phyloP scores from a whole-genome alignment of 2,797 vertebrate genomes.

The Sus cebifrons region DNA sequence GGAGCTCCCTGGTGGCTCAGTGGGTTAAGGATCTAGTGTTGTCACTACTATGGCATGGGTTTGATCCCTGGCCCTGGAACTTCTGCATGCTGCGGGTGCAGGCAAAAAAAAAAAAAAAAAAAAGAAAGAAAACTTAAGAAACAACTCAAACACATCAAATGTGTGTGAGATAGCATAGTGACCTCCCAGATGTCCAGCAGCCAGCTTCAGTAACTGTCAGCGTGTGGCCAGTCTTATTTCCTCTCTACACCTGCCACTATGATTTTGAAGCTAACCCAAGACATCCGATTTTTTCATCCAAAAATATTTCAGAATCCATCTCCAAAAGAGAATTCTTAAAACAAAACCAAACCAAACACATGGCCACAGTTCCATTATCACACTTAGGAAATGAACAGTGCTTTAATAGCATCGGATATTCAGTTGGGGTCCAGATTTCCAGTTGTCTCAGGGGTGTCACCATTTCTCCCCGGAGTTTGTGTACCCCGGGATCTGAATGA shows the following conservation, averaged over 20 bases:
- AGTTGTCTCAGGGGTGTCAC: accelerated
- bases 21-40: too few relatives aligned
- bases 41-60: too few relatives aligned
- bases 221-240: accelerated
- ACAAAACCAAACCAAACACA: too few relatives aligned
- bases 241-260: accelerated
- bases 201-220: accelerated
- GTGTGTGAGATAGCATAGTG: accelerated
- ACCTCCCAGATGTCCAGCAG: accelerated
- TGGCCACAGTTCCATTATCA: not conserved
- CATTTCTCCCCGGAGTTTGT: accelerated
- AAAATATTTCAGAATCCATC: not conserved
- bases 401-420: not conserved
- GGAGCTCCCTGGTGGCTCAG: too few relatives aligned
- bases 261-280: not conserved
- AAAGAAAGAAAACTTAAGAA: too few relatives aligned
- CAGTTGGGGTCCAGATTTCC: not conserved
- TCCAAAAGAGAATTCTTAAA: not conserved
- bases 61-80: too few relatives aligned
- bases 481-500: not conserved
- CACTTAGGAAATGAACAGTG: not conserved
- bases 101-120: too few relatives aligned
- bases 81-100: too few relatives aligned
- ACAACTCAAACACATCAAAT: accelerated
- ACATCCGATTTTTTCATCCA: accelerated